Base-by-base conservation (phyloP, 2,797 vertebrate species). In the Rhynchonycteris naso region DNA sequence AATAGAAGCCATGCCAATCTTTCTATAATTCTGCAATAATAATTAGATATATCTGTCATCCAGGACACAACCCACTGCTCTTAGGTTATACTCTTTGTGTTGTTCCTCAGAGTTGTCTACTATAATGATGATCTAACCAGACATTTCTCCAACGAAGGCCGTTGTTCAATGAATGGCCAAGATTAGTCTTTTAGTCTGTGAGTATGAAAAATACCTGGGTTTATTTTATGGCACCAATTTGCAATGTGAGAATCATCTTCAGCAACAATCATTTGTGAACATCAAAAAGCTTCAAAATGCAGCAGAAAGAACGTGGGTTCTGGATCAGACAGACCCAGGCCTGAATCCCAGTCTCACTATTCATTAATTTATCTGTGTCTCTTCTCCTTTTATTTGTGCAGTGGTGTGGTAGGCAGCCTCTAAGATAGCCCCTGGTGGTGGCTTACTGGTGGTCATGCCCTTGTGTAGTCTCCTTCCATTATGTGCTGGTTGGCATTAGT, bases 191-290 rank as follows among this genome's bases (percentile, higher is more conserved):
- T 74, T 66, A 50, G 15, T 21, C 61, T n/a, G 4, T 13, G 47
- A 9, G 15, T 75, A 26, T 30, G 38, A 16, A 84, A 65, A 83
- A 88, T 50, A 74, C 7, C 58, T 88, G 59, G 14, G 76, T 89
- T 76, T 89, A 38, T 81, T 88, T 96, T 90, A 80, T 58, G 12
- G 59, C 12, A 88, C 30, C 13, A 24, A 30, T 88, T 71, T 85
- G 56, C 66, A 56, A 65, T 52, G 3, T 88, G 22, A 84, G 66
- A 80, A 14, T 78, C 58, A 72, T 69, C 38, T 90, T 92, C 13
- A 58, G 26, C 59, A 76, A 79, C 15, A 35, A 11, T 78, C 33
- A 74, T 35, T 54, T 72, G 13, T 61, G 50, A 47, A n/a, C 15
- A 68, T 26, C 24, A 13, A 43, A 30, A 79, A 26, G 30, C 22